phyloP scores from a whole-genome alignment of 2,797 vertebrate genomes.

The Karalla daura region DNA sequence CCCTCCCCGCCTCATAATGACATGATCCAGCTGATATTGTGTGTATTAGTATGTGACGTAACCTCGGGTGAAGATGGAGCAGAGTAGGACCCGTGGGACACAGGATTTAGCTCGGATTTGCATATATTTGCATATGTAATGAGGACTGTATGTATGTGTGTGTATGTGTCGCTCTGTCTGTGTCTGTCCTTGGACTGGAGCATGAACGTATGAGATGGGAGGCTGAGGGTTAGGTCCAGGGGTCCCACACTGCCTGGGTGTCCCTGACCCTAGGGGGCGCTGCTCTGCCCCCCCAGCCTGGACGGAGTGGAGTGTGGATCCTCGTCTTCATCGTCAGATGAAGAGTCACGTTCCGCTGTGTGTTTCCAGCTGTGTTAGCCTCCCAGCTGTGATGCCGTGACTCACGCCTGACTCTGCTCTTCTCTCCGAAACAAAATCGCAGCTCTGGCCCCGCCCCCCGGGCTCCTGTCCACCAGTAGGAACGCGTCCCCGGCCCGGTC shows the following conservation, averaged over 20 bases:
- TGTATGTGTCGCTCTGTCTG: not conserved
- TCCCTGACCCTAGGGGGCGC: slow-evolving; percentile 8
- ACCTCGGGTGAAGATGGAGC: slow-evolving; percentile 5
- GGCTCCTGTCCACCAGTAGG: slow-evolving; percentile 26
- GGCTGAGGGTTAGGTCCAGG: not conserved
- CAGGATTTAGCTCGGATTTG: slow-evolving; percentile 43
- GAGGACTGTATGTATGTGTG: not conserved
- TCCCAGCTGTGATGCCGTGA: slow-evolving; percentile 24
- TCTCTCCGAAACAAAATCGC: slow-evolving; percentile 29
- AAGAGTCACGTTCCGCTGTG: slow-evolving; percentile 20
- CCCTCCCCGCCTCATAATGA: fast-evolving
- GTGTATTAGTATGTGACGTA: slow-evolving; percentile 6
- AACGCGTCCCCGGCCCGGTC: slow-evolving; percentile 59
- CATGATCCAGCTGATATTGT: slow-evolving; percentile 7
- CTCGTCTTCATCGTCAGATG: not conserved
- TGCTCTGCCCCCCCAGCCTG: no score
- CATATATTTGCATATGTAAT: slow-evolving; percentile 56
- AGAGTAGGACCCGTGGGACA: slow-evolving; percentile 11
- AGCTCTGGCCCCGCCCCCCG: slow-evolving; percentile 66
- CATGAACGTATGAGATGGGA: not conserved
- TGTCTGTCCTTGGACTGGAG: not conserved
- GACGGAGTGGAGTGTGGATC: no score
- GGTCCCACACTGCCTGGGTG: not conserved
- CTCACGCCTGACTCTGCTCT: slow-evolving; percentile 39
- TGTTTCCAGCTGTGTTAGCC: slow-evolving; percentile 27